Conservation (phyloP, 1,140 invertebrate genomes). For the Drosophila kohkoa region DNA sequence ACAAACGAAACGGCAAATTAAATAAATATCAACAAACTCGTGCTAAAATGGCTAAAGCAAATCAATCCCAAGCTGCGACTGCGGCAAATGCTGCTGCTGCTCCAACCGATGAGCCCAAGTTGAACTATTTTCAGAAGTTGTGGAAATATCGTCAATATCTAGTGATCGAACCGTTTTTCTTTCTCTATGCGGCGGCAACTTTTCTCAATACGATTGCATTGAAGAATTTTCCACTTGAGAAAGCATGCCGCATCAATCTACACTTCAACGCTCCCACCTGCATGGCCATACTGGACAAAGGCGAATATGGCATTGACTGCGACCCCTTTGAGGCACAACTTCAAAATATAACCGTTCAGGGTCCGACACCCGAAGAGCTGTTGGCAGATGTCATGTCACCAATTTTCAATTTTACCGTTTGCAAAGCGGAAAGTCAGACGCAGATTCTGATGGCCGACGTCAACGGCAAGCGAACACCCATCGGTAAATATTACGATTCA, state of each 20-base stretch:
- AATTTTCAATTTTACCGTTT: constrained; percentile 76
- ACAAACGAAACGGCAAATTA: constrained; percentile 31
- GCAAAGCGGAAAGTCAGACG: constrained; percentile 85
- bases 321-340: constrained; percentile 51
- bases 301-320: constrained; percentile 75
- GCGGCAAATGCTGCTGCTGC: constrained; percentile 8
- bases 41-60: constrained; percentile 59
- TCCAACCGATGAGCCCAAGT: constrained; percentile 38
- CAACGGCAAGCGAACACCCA: constrained; percentile 84
- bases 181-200: constrained; percentile 85
- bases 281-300: constrained; percentile 85
- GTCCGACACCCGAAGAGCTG: constrained; percentile 43
- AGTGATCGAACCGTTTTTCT: constrained; percentile 85
- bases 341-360: constrained; percentile 78
- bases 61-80: constrained; percentile 29
- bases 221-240: constrained; percentile 86
- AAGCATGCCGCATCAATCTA: constrained; percentile 88
- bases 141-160: constrained; percentile 76
- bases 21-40: constrained; percentile 17
- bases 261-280: constrained; percentile 87
- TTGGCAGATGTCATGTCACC: constrained; percentile 43
- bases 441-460: constrained; percentile 87
- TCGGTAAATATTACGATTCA: constrained; percentile 54
- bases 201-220: constrained; percentile 85
- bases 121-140: constrained; percentile 76